Conservation (phyloP, 2,113 vertebrate species). For the Oncorhynchus nerka region DNA sequence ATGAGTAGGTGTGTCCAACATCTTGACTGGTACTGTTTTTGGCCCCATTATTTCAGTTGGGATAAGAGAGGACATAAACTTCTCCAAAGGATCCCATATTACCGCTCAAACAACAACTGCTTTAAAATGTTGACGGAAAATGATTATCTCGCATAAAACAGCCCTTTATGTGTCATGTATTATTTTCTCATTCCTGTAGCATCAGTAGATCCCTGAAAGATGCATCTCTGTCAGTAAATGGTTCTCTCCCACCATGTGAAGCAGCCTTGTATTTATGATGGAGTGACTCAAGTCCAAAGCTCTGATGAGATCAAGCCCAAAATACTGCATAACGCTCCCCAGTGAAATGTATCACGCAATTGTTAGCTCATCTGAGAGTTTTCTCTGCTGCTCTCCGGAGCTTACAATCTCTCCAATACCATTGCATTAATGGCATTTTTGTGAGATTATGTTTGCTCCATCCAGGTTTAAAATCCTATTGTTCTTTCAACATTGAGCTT, state of each 20-base stretch:
- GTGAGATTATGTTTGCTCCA: not conserved
- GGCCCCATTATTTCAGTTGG: too few species aligned
- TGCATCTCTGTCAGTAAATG: not conserved
- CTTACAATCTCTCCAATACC: conserved; percentile 27
- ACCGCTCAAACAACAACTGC: too few species aligned
- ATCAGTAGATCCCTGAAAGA: too few species aligned
- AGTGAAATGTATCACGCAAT: conserved; percentile 63
- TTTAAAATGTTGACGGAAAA: too few species aligned
- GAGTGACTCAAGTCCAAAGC: conserved; percentile 42
- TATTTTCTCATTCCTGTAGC: too few species aligned
- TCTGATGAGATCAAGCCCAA: conserved; percentile 45
- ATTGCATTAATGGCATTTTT: conserved; percentile 13
- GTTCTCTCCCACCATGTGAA: conserved; percentile 26
- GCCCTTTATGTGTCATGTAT: too few species aligned
- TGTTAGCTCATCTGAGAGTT: conserved; percentile 50
- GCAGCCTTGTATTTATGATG: conserved; percentile 44
- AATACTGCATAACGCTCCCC: conserved; percentile 64
- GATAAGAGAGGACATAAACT: too few species aligned
- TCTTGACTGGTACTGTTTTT: too few species aligned
- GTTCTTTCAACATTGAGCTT: not conserved
- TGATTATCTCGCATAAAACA: too few species aligned
- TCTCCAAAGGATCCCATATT: too few species aligned
- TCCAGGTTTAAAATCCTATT: conserved; percentile 26
- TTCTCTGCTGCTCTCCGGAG: conserved; percentile 35
- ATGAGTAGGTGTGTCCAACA: too few species aligned